Evolutionary conservation across 1,140 invertebrate species (phyloP).

Genomic region (Plodia interpunctella): DNA sequence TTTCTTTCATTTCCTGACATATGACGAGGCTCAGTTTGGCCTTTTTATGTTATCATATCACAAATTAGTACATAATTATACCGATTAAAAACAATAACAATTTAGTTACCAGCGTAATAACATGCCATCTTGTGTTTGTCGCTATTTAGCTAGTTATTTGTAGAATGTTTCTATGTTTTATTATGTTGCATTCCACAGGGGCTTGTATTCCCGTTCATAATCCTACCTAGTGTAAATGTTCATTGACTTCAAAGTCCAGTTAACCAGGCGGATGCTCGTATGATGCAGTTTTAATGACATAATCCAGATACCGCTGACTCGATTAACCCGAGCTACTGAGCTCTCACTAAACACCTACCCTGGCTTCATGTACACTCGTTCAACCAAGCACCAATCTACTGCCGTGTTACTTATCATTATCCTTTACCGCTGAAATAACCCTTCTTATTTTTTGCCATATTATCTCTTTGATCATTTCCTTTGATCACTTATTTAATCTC

Average conservation of each 20-base stretch:
- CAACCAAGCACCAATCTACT: conserved; percentile 27
- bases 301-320: conserved; percentile 66
- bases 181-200: too few relatives aligned
- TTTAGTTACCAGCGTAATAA: too few relatives aligned
- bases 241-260: conserved; percentile 53
- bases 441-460: conserved; percentile 38
- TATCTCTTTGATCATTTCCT: conserved; percentile 41
- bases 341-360: conserved; percentile 49
- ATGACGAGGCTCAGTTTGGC: too few relatives aligned
- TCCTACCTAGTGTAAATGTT: conserved; percentile 19
- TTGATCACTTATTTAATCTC: conserved; percentile 31
- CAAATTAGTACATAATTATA: too few relatives aligned
- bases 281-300: conserved; percentile 72
- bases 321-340: conserved; percentile 53
- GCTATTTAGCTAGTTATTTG: too few relatives aligned
- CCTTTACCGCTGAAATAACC: conserved; percentile 21
- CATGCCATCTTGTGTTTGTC: too few relatives aligned
- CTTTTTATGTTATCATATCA: too few relatives aligned
- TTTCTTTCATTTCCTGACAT: too few relatives aligned
- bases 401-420: conserved; percentile 43
- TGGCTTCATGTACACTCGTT: conserved; percentile 42
- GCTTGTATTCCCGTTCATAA: conserved; percentile 18
- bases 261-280: conserved; percentile 48
- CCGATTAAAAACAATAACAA: too few relatives aligned
- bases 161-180: too few relatives aligned